Base-by-base conservation (phyloP, 2,888 invertebrate genomes). In the Orthosia gracilis region DNA sequence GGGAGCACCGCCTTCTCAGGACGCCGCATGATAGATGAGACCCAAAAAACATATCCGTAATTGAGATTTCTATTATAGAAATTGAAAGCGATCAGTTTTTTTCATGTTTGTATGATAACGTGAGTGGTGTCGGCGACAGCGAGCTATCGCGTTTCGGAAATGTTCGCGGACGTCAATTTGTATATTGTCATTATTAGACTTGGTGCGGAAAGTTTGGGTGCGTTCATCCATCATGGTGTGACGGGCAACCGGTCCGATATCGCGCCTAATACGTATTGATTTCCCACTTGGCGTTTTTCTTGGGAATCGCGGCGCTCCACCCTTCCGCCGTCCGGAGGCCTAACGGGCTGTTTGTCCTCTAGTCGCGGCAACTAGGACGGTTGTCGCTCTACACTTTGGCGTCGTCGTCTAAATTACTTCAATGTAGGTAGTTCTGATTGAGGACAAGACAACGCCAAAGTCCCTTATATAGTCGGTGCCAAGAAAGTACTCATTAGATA, bases 221-320 rank as follows among this genome's bases (percentile, higher is more conserved):
- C 93, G 94, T 95, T 93, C 96, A 96, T 96, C 96, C 95, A 96
- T 96, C 96, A 96, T 95, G 91, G 92, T 89, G 93, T 95, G 96
- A 96, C 96, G 95, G 93, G 92, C 92, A 92, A 92, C 90, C 93
- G 94, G 94, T 92, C 94, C 94, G 96, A 96, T 96, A 96, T 95
- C 95, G 93, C 95, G 94, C 95, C 95, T 96, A 96, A 96, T 96
- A 96, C 94, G 95, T 96, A 96, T 96, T 96, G 96, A 96, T 96
- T 96, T 95, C 95, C 96, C 95, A 96, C 96, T 96, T 96, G 96
- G 94, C 95, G 94, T 94, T 96, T 96, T 96, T 96, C 95, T 96
- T 96, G 95, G 93, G 94, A 94, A 94, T 93, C 93, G 93, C 89
- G 91, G 92, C 93, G 94, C 94, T 95, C 95, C 96, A 95, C 96